Evolutionary conservation across 2,888 invertebrate species (phyloP).

Genomic region (Sinodicranocentrus sp.): DNA sequence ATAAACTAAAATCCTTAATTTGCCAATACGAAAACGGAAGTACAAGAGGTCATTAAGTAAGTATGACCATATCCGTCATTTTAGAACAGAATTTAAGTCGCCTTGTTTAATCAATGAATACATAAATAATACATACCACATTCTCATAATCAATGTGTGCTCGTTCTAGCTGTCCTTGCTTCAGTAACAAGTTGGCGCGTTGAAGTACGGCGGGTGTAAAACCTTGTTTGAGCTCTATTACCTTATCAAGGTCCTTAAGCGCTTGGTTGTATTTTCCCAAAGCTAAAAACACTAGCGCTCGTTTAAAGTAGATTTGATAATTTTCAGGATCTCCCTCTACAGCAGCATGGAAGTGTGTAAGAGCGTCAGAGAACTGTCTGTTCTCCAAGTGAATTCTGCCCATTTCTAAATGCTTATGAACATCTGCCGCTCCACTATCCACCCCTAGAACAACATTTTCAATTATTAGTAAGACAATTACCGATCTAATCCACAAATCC

Average conservation of each 20-base stretch:
- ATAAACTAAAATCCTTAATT: constrained; percentile 18
- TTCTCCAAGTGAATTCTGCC: constrained; percentile 94
- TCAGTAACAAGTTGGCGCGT: constrained; percentile 92
- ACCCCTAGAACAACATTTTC: constrained; percentile 82
- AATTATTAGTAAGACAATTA: too few species aligned
- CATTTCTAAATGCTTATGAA: constrained; percentile 95
- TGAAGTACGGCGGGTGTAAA: constrained; percentile 90
- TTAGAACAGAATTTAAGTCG: too few species aligned
- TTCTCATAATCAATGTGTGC: constrained; percentile 90
- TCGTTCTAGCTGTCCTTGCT: constrained; percentile 90
- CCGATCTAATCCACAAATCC: too few species aligned
- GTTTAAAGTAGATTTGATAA: constrained; percentile 96
- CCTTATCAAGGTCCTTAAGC: constrained; percentile 94
- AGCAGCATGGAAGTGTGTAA: constrained; percentile 98
- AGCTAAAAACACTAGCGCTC: constrained; percentile 97
- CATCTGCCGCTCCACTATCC: constrained; percentile 86
- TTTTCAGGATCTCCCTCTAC: constrained; percentile 97
- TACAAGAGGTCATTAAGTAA: too few species aligned
- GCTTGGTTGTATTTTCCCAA: constrained; percentile 97
- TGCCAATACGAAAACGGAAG: not conserved
- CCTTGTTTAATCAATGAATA: too few species aligned
- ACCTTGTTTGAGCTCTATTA: constrained; percentile 95
- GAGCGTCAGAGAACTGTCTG: constrained; percentile 96
- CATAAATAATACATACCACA: constrained; percentile 86
- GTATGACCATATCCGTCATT: too few species aligned